Base-by-base conservation (phyloP, 2,113 vertebrate species). In the Lagenorhynchus albirostris region DNA sequence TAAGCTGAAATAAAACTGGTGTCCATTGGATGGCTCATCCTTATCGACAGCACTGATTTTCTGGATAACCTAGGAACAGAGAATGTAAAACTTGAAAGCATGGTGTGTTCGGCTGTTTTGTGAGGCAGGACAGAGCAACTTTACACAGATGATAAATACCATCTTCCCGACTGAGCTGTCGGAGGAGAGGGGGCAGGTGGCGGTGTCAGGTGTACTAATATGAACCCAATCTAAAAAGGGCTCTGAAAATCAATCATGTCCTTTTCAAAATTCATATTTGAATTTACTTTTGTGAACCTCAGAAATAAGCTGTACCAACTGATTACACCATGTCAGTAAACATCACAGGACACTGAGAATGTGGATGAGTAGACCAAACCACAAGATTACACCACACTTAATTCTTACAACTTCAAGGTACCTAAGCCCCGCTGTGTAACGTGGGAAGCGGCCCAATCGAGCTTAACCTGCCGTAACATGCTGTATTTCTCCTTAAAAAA, bases 11-110 rank as follows among this genome's bases (percentile, higher is more conserved):
- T 98, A 99, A 98, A 99, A 99, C 96, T 99, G 99, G 96, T 99
- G 99, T 4, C 99, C 99, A 0, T 98, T 99, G 91, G 99, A 98
- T 73, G 99, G 99, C 76, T 99, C 99, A 29, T 99, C 99, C 96
- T 99, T 99, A 98, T 99, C 99, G 90, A 99, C 98, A 0, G 99
- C 99, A 29, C 99, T 99, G 98, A 99, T 99, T 98, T 99, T 99
- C 99, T 99, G 99, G 98, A 99, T 99, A 58, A 99, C 99, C 99
- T 99, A 96, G 87, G 96, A 25, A 95, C 0, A 63, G 60, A 70
- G 31, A 79, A 55, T 0, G 23, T 2, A 8, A 55, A 44, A 4
- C 2, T 12, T 0, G 55, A 82, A 18, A 33, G 6, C 23, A 23
- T 2, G 5, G 3, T 60, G 33, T 0, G 18, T 5, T 76, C 41